Conservation (phyloP, 2,113 vertebrate genomes). For the Crocuta crocuta region DNA sequence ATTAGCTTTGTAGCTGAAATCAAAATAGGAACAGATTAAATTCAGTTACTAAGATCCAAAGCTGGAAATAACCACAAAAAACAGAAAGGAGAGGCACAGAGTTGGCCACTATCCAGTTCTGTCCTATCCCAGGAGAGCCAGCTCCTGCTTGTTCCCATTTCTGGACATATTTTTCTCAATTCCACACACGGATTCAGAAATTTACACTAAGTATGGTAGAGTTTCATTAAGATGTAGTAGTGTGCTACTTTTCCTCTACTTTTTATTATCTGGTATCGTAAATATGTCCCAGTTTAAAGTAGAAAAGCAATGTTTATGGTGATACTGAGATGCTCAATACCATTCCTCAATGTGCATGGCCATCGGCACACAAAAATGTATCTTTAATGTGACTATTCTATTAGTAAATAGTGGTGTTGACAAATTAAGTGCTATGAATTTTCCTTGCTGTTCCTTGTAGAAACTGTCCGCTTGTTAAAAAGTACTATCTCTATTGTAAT, state of each 20-base stretch:
- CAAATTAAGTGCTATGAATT: background rate
- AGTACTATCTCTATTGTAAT: background rate
- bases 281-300: background rate
- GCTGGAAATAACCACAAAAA: background rate
- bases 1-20: background rate
- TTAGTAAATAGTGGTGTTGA: background rate
- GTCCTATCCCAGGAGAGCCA: background rate
- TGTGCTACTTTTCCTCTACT: background rate
- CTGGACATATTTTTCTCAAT: background rate
- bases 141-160: background rate
- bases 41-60: background rate
- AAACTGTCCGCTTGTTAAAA: background rate
- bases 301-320: background rate
- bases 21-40: background rate
- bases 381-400: background rate
- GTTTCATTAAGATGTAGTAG: background rate
- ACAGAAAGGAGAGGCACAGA: background rate
- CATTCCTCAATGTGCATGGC: background rate
- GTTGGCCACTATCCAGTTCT: background rate
- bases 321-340: background rate
- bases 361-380: background rate
- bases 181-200: background rate
- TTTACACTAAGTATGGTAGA: background rate
- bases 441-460: background rate
- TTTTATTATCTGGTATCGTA: background rate